Evolutionary conservation across 2,888 invertebrate species (phyloP), one percentile per base, ranked within the genome.

Genomic region (Cheilosia urbana): DNA sequence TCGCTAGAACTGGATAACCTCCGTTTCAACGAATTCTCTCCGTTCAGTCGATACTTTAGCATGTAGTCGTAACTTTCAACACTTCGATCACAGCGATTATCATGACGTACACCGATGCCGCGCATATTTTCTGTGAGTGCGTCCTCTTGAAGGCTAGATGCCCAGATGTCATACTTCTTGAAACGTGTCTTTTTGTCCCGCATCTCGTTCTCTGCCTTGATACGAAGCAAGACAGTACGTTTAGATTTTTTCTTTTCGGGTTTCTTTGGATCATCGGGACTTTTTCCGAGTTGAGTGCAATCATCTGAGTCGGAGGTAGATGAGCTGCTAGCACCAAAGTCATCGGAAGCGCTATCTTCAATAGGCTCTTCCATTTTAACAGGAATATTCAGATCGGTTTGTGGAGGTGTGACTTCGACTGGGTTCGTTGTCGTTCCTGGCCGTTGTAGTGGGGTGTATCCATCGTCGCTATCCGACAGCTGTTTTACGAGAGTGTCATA

Each of bases 21-120:
- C 4, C 92, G 89, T 71, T 92, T 92, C 0, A 92, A 84, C 0
- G 89, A 88, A 27, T 91, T 91, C 34, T 93, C 93, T 15, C 93
- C 94, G 88, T 95, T 94, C 87, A 95, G 92, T 88, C 94, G 94
- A 91, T 94, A 94, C 89, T 94, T 94, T 88, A 94, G 92, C 47
- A 94, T 94, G 91, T 95, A 95, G 92, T 96, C 95, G 92, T 97
- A 97, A 91, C 95, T 95, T 92, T 97, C 97, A 65, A 96, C 95
- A 90, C 93, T 94, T 27, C 95, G 93, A 93, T 94, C 95, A 91
- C 93, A 94, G 90, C 93, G 94, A 90, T 92, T 94, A 89, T 93
- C 94, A 92, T 92, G 92, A 1, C 95, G 94, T 11, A 97, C 96
- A 91, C 96, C 96, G 92, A 96, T 96, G 51, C 94, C 94, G 13